Evolutionary conservation across 2,888 invertebrate genomes (phyloP).

Genomic region (Psylliodes chrysocephalus): DNA sequence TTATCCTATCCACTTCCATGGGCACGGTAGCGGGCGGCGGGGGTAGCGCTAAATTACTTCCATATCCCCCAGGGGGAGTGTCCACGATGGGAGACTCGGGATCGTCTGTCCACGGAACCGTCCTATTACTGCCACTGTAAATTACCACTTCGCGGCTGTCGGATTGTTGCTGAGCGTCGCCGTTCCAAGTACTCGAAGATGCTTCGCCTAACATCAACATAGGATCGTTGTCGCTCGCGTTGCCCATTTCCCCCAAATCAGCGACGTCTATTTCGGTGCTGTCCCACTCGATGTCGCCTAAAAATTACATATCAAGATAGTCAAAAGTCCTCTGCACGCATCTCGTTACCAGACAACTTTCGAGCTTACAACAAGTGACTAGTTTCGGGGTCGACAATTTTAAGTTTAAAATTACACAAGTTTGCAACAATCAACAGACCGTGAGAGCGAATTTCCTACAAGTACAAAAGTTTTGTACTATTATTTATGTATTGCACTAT

Average conservation of each 20-base stretch:
- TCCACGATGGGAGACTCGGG: slow-evolving; percentile 22
- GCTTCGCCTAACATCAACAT: slow-evolving; percentile 46
- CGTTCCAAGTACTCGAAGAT: slow-evolving; percentile 31
- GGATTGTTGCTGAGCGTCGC: slow-evolving; percentile 28
- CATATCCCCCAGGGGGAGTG: slow-evolving; percentile 27
- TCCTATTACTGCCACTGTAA: too few species aligned
- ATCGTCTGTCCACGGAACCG: slow-evolving; percentile 29
- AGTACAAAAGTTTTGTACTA: too few species aligned
- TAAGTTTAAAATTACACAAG: too few species aligned
- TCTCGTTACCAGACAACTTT: too few species aligned
- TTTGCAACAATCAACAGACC: too few species aligned
- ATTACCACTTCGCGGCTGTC: slow-evolving; percentile 46
- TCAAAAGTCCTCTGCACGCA: too few species aligned
- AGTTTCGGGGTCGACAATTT: too few species aligned
- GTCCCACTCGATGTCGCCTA: slow-evolving; percentile 82
- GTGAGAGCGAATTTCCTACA: too few species aligned
- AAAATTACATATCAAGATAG: too few species aligned
- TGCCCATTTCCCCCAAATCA: slow-evolving; percentile 60
- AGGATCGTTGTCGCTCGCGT: slow-evolving; percentile 46
- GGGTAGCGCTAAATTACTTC: slow-evolving; percentile 45
- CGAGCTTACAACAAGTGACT: too few species aligned
- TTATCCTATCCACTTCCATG: slow-evolving; percentile 46
- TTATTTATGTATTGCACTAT: too few species aligned
- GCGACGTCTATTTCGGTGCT: slow-evolving; percentile 72
- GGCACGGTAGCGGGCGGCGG: slow-evolving; percentile 39